phyloP scores from a whole-genome alignment of 2,113 vertebrate genomes.

The Upupa epops region DNA sequence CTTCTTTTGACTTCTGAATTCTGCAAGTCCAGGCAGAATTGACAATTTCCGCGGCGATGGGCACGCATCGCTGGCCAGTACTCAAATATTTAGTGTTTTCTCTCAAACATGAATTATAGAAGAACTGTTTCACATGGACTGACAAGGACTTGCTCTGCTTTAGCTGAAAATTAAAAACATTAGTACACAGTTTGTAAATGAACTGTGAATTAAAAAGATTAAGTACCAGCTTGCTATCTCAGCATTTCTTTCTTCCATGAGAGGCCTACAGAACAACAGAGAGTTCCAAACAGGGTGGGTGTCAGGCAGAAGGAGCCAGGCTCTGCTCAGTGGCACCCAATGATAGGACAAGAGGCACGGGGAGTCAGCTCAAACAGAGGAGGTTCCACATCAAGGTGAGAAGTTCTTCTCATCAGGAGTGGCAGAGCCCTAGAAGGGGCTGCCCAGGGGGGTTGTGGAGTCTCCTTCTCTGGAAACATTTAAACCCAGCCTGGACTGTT shows the following conservation, averaged over 20 bases:
- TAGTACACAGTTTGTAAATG: neutral
- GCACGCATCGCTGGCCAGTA: neutral
- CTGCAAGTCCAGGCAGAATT: slow-evolving; percentile 11
- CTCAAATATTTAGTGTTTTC: neutral
- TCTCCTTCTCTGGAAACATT: too few species aligned
- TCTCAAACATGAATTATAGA: neutral
- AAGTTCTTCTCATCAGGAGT: too few species aligned
- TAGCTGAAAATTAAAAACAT: slow-evolving; percentile 10
- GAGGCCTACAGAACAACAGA: neutral
- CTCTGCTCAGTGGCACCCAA: too few species aligned
- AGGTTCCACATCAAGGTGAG: too few species aligned
- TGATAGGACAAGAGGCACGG: too few species aligned
- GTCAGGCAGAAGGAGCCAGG: too few species aligned
- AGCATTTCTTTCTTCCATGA: neutral
- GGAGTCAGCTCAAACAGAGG: too few species aligned
- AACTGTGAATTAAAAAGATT: slow-evolving; percentile 1
- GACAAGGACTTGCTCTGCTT: neutral
- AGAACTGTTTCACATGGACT: neutral
- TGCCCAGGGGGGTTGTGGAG: too few species aligned
- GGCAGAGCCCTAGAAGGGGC: too few species aligned
- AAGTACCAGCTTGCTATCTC: neutral
- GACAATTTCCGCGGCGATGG: neutral
- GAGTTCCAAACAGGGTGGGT: too few species aligned
- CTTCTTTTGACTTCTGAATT: neutral
- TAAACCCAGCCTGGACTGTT: too few species aligned